Percentiles rank a stretch among this genome's conserved stretches.
phyloP scores from a whole-genome alignment of 2,113 vertebrate genomes.

The Tyto alba region DNA sequence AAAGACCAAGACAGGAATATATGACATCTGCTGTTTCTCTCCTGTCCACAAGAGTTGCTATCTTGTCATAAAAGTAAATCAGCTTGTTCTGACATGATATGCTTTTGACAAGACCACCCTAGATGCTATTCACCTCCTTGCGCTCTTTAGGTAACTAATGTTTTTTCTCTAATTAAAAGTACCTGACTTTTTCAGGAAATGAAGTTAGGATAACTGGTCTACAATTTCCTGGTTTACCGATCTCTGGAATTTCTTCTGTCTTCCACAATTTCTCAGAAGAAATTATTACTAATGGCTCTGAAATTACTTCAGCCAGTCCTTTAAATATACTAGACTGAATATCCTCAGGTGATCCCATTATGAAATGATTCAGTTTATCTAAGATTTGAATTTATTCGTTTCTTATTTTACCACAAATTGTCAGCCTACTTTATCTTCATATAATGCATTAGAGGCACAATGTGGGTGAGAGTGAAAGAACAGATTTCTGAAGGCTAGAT shows the following conservation, averaged over 20 bases:
- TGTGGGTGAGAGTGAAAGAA: neutral
- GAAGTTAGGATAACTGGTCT: neutral
- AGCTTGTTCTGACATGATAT: neutral
- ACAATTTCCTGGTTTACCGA: neutral
- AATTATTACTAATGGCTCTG: neutral
- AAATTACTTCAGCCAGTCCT: neutral
- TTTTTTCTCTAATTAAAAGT: neutral
- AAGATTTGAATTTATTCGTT: neutral
- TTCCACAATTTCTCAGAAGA: neutral
- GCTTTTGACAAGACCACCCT: neutral
- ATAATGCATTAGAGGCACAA: neutral
- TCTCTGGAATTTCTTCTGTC: neutral
- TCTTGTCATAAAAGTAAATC: neutral
- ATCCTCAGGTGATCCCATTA: neutral
- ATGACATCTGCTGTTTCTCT: neutral
- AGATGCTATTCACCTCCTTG: neutral
- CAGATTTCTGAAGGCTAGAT: neutral
- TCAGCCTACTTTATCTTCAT: neutral
- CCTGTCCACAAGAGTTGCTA: neutral
- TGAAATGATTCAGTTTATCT: neutral
- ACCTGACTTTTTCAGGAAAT: neutral
- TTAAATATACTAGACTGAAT: neutral
- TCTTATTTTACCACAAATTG: neutral
- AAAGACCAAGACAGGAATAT: neutral
- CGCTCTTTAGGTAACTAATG: neutral